Base-by-base conservation (phyloP, 2,113 vertebrate species). In the Sorex fumeus region DNA sequence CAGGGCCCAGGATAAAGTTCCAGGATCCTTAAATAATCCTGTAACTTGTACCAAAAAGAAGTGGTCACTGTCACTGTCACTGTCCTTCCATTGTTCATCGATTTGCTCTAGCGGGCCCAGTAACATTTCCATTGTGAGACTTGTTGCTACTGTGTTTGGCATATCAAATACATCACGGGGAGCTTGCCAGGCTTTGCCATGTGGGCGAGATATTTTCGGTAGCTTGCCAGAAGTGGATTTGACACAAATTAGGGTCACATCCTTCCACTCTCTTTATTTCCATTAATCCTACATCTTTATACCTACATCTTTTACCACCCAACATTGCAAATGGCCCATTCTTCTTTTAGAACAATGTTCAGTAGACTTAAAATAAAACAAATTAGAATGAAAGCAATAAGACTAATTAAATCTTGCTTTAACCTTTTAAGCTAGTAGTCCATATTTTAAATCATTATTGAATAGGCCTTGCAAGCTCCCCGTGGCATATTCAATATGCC, bases 341-440 rank as follows among this genome's bases (percentile, higher is more conserved):
- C 71, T 60, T 27, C 18, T 30, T 43, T 64, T 19, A 71, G n/a
- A 66, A 70, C 5, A 82, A 53, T 4, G 19, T 34, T 50, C 43
- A 80, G 23, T 27, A 86, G 13, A 70, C 21, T 67, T 76, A 66
- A 87, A 91, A 50, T 84, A 47, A 8, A 84, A 66, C 27, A 83
- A 86, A 71, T 30, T 23, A 62, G 36, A 80, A 57, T 83, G 72
- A 67, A 83, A 89, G 92, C 23, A 75, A 87, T 18, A 28, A 8
- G 9, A 13, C 4, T 6, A 4, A 11, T 47, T 47, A 91, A 93
- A 34, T 72, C n/a, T 60, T 69, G 40, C 40, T 71, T 13, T 50
- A 57, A 19, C 70, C 62, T 25, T 27, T 16, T 79, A 84, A 89
- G 16, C 85, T 32, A 60, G 12, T 10, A n/a, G 40, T 47, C 34